These are phyloP conservation scores for Capreolus pygargus DNA, from an alignment of 2,113 vertebrate species.

Conservation along the genomic window DNA sequence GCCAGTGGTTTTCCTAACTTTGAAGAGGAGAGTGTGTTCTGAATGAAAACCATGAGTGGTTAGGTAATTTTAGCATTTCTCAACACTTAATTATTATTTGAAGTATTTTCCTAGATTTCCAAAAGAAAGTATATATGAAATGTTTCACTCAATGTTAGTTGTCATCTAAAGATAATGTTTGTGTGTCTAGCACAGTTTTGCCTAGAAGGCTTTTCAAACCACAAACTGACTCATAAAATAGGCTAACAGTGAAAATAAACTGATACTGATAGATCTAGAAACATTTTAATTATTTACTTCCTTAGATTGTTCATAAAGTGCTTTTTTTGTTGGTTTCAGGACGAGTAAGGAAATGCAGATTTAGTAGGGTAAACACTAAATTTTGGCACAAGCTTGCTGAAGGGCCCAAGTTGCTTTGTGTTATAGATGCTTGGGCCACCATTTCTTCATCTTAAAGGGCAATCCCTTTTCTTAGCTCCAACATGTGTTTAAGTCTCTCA, in stretches of 20 bases:
- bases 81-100: not conserved
- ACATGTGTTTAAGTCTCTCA: slow-evolving; percentile 72
- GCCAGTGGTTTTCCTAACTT: slow-evolving; percentile 5
- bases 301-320: not conserved
- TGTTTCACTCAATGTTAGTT: not conserved
- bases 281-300: slow-evolving; percentile 12
- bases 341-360: slow-evolving; percentile 24
- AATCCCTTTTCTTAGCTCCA: slow-evolving; percentile 39
- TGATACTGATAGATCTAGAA: not conserved
- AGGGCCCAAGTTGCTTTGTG: not conserved
- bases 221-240: slow-evolving; percentile 3
- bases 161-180: slow-evolving; percentile 3
- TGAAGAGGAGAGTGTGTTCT: not conserved
- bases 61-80: slow-evolving; percentile 12
- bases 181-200: slow-evolving; percentile 11
- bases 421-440: slow-evolving; percentile 78
- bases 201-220: slow-evolving; percentile 14
- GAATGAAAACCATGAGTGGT: not conserved
- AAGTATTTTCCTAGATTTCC: slow-evolving; percentile 3
- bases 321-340: not conserved
- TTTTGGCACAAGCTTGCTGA: not conserved
- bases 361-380: not conserved
- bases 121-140: slow-evolving; percentile 10
- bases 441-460: slow-evolving; percentile 67
- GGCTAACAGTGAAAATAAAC: slow-evolving; percentile 24